Conservation (phyloP, 2,888 invertebrate species). For the Drosophila dives region DNA sequence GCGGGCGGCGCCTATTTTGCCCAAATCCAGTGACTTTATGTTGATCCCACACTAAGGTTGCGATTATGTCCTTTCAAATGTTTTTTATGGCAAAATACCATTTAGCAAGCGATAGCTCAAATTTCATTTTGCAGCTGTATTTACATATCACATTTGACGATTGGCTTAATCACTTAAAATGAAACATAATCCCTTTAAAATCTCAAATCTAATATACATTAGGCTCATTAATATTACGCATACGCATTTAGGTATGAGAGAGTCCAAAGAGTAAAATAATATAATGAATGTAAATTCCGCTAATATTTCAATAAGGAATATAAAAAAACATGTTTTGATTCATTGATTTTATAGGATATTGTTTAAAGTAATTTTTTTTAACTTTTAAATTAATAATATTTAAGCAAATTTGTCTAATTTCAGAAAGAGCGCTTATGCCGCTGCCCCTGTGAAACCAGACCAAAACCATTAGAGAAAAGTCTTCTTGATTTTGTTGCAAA, state of each 20-base stretch:
- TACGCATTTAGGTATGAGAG: neutral
- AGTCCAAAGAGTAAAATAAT: neutral
- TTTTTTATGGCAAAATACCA: constrained; percentile 4
- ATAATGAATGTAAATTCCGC: neutral
- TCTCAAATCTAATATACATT: neutral
- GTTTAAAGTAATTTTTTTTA: neutral
- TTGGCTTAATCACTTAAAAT: constrained; percentile 60
- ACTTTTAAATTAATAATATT: neutral
- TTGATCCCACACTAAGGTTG: constrained; percentile 10
- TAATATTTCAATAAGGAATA: neutral
- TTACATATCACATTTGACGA: constrained; percentile 47
- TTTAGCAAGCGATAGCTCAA: constrained; percentile 16
- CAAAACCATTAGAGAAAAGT: neutral
- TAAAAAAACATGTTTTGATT: neutral
- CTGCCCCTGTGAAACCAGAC: neutral
- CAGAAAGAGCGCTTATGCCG: neutral
- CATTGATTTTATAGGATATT: neutral
- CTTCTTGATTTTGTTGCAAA: neutral
- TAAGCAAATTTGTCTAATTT: neutral
- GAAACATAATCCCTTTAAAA: constrained; percentile 55
- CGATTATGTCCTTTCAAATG: neutral
- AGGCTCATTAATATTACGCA: constrained; percentile 20
- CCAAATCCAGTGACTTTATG: neutral
- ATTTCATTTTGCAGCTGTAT: constrained; percentile 48
- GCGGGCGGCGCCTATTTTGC: constrained; percentile 6